Evolutionary conservation across 2,113 vertebrate genomes (phyloP).

Genomic region (Scolopax mira): DNA sequence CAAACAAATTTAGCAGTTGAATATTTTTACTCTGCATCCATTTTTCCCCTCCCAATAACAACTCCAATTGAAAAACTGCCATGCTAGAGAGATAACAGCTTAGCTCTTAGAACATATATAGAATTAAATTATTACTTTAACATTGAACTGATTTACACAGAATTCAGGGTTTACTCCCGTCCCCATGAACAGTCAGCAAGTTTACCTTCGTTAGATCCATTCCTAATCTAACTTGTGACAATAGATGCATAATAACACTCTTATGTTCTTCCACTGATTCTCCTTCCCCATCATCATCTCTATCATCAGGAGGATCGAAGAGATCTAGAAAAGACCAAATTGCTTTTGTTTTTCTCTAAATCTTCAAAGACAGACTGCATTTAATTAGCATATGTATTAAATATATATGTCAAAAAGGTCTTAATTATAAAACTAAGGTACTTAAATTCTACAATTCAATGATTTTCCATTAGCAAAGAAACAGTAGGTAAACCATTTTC

Average conservation of each 20-base stretch:
- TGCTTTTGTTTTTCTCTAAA: neutral
- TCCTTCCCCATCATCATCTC: conserved; percentile 90
- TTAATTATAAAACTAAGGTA: neutral
- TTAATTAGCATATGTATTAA: neutral
- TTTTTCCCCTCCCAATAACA: neutral
- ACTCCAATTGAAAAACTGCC: neutral
- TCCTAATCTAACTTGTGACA: conserved; percentile 95
- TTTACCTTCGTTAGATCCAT: conserved; percentile 99
- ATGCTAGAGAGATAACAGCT: neutral
- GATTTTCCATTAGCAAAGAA: neutral
- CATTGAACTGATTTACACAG: neutral
- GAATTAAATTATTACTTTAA: neutral
- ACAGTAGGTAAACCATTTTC: neutral
- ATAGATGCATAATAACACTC: conserved; percentile 97
- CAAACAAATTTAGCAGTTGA: neutral
- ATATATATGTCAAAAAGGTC: neutral
- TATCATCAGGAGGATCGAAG: conserved; percentile 92
- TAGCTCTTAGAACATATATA: neutral
- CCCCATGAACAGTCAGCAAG: neutral
- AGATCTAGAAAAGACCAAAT: conserved; percentile 76
- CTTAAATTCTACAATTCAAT: neutral
- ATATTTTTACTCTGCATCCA: neutral
- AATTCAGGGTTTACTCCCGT: neutral
- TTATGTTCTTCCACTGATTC: conserved; percentile 98
- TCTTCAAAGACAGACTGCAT: neutral